A percentile compares a stretch with the other conserved stretches of the same genome.
phyloP scores from a whole-genome alignment of 1,140 invertebrate genomes.

The Metaphire vulgaris region DNA sequence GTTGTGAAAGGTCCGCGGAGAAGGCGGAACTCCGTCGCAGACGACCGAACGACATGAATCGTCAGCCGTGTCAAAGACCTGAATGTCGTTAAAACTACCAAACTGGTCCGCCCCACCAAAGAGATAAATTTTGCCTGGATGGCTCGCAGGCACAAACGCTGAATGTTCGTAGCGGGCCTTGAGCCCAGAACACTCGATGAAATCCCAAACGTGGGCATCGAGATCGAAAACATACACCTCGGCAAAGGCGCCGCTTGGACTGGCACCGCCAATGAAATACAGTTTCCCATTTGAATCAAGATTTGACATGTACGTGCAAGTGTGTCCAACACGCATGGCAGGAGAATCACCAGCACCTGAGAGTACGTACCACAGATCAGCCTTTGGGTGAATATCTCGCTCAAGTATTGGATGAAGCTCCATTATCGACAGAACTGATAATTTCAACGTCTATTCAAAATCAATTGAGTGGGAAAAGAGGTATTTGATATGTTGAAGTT shows the following conservation, averaged over 20 bases:
- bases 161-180: constrained; percentile 45
- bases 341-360: constrained; percentile 45
- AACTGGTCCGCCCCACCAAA: constrained; percentile 50
- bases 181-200: constrained; percentile 37
- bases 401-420: constrained; percentile 50
- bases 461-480: background rate
- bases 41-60: constrained; percentile 39
- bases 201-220: constrained; percentile 45
- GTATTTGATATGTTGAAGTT: background rate
- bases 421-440: constrained; percentile 33
- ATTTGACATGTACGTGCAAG: constrained; percentile 38
- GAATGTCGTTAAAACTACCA: constrained; percentile 50
- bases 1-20: constrained; percentile 47
- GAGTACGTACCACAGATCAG: constrained; percentile 47
- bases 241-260: constrained; percentile 46
- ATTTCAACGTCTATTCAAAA: background rate
- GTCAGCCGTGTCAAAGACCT: constrained; percentile 41
- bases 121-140: constrained; percentile 45
- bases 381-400: constrained; percentile 35
- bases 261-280: constrained; percentile 50
- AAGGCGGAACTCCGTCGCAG: constrained; percentile 39
- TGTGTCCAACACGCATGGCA: constrained; percentile 49
- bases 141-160: constrained; percentile 39
- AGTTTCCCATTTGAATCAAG: constrained; percentile 41
- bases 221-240: constrained; percentile 49